Percentiles rank a stretch among this genome's conserved stretches.
phyloP scores from a whole-genome alignment of 2,888 invertebrate genomes.

The Marronus borbonicus region DNA sequence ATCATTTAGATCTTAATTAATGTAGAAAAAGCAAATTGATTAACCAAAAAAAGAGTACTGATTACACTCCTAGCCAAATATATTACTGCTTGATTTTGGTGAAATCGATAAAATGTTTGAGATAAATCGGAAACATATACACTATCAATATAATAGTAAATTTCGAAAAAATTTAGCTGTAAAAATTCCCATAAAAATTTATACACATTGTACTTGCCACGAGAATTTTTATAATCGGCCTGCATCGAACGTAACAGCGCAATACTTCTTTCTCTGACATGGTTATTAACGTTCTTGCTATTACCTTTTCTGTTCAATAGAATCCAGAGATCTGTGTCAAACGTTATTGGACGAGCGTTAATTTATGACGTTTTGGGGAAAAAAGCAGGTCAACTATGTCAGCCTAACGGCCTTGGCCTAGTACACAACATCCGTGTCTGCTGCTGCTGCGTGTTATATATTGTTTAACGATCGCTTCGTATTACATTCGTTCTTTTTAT shows the following conservation, averaged over 20 bases:
- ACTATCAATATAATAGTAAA: too few species aligned
- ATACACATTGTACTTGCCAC: too few species aligned
- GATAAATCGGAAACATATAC: too few species aligned
- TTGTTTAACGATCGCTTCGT: slow-evolving; percentile 34
- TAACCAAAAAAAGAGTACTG: slow-evolving; percentile 14
- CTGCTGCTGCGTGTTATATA: slow-evolving; percentile 17
- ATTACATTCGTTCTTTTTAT: slow-evolving; percentile 11
- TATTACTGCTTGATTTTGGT: background rate
- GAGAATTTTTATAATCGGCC: too few species aligned
- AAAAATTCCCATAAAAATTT: too few species aligned
- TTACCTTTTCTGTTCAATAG: slow-evolving; percentile 30
- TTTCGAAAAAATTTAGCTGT: too few species aligned
- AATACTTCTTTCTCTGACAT: slow-evolving; percentile 22
- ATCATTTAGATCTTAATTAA: slow-evolving; percentile 30
- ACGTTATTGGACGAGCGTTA: slow-evolving; percentile 38
- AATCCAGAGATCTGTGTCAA: slow-evolving; percentile 45
- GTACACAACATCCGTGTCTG: slow-evolving; percentile 46
- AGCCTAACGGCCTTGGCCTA: slow-evolving; percentile 47
- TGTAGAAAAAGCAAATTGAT: slow-evolving; percentile 22
- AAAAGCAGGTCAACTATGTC: slow-evolving; percentile 41
- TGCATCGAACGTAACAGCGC: slow-evolving; percentile 4
- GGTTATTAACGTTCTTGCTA: slow-evolving; percentile 28
- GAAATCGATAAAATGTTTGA: background rate
- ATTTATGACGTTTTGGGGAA: slow-evolving; percentile 45
- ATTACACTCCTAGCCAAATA: background rate